Evolutionary conservation across 2,888 invertebrate species (phyloP).

Genomic region (Eupithecia vulgata): DNA sequence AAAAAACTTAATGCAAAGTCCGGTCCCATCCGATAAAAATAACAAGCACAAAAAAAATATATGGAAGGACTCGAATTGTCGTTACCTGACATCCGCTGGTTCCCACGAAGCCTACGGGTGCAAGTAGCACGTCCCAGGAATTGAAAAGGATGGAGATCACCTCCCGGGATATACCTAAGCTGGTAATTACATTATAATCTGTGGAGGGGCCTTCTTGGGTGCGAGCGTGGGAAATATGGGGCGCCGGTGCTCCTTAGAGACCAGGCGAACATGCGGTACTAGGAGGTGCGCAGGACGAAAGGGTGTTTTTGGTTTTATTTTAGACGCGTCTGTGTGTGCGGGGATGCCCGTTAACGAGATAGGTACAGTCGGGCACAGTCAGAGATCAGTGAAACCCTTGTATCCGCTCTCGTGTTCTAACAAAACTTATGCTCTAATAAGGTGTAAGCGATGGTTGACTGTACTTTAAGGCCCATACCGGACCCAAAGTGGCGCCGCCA

Average conservation of each 20-base stretch:
- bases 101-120: slow-evolving; percentile 59
- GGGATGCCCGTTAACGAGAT: slow-evolving; percentile 8
- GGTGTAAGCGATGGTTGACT: background rate
- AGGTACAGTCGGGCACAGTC: background rate
- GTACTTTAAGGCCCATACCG: too few species aligned
- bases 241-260: slow-evolving; percentile 70
- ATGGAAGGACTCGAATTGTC: slow-evolving; percentile 31
- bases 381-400: background rate
- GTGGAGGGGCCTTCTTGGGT: slow-evolving; percentile 63
- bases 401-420: background rate
- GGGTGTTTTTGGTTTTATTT: slow-evolving; percentile 44
- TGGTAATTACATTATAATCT: slow-evolving; percentile 24
- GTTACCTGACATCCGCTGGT: slow-evolving; percentile 47
- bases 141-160: slow-evolving; percentile 60
- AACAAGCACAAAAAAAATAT: slow-evolving; percentile 26
- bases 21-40: slow-evolving; percentile 24
- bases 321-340: slow-evolving; percentile 30
- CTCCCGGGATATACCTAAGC: slow-evolving; percentile 44
- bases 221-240: slow-evolving; percentile 82
- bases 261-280: slow-evolving; percentile 62
- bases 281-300: slow-evolving; percentile 48
- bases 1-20: slow-evolving; percentile 19
- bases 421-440: background rate
- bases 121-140: slow-evolving; percentile 63
- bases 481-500: too few species aligned